phyloP scores from a whole-genome alignment of 2,113 vertebrate species.

The Malurus melanocephalus region DNA sequence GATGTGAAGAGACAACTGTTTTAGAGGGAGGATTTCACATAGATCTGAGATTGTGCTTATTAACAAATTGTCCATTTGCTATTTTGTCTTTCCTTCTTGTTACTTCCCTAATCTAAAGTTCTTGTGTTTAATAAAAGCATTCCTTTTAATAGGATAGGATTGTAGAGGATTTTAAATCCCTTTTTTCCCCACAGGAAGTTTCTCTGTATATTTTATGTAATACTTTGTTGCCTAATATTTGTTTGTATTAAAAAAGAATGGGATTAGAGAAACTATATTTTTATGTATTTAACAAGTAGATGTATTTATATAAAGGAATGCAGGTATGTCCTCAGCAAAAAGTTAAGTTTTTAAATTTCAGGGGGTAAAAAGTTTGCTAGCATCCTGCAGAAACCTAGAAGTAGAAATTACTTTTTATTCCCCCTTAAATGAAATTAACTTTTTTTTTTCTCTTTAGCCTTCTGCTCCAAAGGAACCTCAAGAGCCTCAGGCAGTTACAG shows the following conservation, averaged over 20 bases:
- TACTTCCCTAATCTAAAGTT: neutral
- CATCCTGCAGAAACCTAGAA: neutral
- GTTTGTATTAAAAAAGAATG: neutral
- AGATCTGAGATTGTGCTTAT: neutral
- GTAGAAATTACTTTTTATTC: neutral
- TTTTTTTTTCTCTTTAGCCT: conserved; percentile 61
- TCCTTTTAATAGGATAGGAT: neutral
- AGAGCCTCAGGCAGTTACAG: conserved; percentile 70
- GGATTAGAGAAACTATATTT: neutral
- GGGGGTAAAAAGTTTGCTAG: neutral
- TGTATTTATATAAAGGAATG: neutral
- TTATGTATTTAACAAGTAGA: neutral
- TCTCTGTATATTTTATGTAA: neutral
- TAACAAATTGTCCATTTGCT: neutral
- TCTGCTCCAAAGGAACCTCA: conserved; percentile 77
- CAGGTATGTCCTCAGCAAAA: neutral
- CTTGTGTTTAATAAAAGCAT: neutral
- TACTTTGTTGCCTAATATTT: neutral
- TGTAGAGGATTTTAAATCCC: neutral
- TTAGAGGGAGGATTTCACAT: neutral
- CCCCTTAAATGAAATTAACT: neutral
- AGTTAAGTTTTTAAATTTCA: neutral
- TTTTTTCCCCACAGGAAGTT: neutral
- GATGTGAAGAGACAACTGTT: neutral
- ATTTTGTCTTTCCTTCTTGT: neutral